Evolutionary conservation across 2,113 vertebrate species (phyloP), one percentile per base, ranked within the genome.

Genomic region (Hypanus sabinus): DNA sequence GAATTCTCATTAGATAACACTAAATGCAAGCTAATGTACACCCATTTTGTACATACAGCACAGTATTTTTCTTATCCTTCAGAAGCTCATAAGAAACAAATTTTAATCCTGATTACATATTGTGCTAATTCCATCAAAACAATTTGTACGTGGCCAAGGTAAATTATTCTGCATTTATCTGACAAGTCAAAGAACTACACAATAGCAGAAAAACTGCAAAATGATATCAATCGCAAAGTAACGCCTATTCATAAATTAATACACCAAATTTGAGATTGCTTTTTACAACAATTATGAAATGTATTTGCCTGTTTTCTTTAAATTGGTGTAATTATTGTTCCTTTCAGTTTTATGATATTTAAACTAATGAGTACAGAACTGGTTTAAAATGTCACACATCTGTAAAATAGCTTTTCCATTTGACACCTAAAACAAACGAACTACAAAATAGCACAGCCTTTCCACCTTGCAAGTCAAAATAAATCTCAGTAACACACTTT

Each of bases 381-480:
- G 38, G 8, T 90, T 90, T 33, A 90, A 90, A 90, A 90, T 90
- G 87, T 60, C n/a, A 46, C 57, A 88, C 46, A 83, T 36, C 33
- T 46, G 46, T 46, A 46, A 46, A 3, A 46, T 46, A 46, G 46
- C 46, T 46, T 46, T 46, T 46, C 46, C 46, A 46, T 46, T 46
- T 46, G 46, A 46, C 46, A 46, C 46, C 4, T 46, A 46, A 46
- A 46, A 46, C 46, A 46, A 46, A 46, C 46, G 4, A 12, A 62
- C 85, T 46, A 62, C 60, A 10, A 62, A 24, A 27, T 11, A 60
- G 36, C 36, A 83, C 22, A 90, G 65, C 16, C n/a, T 46, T 46
- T 18, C 46, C 18, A 83, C 10, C 18, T 38, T 33, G 7, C 60
- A 90, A 55, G 80, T 83, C 65, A 18, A 65, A 62, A 90, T 65